A percentile compares a stretch with the other conserved stretches of the same genome.
These are phyloP conservation scores for Meteorus cinctellus DNA, from an alignment of 2,888 invertebrate genomes.

Conservation along the genomic window DNA sequence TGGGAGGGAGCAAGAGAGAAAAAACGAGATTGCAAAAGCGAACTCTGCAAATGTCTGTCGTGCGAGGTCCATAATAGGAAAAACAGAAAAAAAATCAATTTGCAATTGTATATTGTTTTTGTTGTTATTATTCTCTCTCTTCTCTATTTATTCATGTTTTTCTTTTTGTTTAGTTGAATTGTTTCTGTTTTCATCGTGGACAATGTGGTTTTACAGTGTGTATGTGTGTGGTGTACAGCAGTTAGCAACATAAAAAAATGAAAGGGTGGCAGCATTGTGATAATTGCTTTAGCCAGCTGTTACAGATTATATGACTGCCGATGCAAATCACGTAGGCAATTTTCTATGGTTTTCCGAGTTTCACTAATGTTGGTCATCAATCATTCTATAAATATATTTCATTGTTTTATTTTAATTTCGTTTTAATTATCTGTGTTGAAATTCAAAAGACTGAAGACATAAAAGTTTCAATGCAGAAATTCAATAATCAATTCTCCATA, in stretches of 20 bases:
- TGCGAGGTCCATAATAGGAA: background rate
- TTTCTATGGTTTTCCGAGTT: slow-evolving; percentile 46
- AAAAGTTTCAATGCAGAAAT: too few relatives aligned
- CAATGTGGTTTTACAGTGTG: background rate
- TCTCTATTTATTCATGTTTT: background rate
- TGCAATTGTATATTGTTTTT: background rate
- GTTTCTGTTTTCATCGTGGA: background rate
- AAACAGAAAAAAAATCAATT: slow-evolving; percentile 6
- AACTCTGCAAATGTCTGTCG: background rate
- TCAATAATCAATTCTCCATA: too few relatives aligned
- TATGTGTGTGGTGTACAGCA: background rate
- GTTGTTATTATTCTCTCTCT: background rate
- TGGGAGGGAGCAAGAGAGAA: slow-evolving; percentile 3
- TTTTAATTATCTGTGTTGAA: background rate
- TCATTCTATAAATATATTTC: slow-evolving; percentile 38
- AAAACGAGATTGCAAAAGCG: slow-evolving; percentile 8
- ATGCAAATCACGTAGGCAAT: slow-evolving; percentile 55
- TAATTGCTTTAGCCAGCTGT: slow-evolving; percentile 45
- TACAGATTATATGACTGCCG: slow-evolving; percentile 36
- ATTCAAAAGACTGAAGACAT: too few relatives aligned
- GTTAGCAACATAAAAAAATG: background rate
- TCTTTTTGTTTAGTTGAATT: background rate
- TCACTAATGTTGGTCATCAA: slow-evolving; percentile 51
- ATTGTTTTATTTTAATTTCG: background rate
- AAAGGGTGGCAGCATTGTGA: slow-evolving; percentile 27